These are phyloP conservation scores for Halictus rubicundus DNA, from an alignment of 1,140 invertebrate species.

Conservation along the genomic window DNA sequence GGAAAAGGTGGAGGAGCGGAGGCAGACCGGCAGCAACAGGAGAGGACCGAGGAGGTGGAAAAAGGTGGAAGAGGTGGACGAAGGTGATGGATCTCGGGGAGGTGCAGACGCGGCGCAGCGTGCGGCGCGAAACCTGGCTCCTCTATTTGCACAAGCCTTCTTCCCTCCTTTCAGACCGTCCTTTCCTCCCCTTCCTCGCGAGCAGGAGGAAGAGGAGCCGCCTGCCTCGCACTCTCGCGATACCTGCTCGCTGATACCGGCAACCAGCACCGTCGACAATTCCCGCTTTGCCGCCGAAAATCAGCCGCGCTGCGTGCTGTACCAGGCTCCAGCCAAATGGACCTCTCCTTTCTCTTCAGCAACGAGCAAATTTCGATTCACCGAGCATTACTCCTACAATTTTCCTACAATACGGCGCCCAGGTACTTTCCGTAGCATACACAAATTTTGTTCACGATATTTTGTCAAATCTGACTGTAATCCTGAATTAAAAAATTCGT, in stretches of 20 bases:
- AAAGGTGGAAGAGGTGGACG: slow-evolving; percentile 50
- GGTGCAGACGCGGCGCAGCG: slow-evolving; percentile 65
- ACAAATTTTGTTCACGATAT: no score
- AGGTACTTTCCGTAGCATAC: no score
- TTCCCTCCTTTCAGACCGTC: slow-evolving; percentile 60
- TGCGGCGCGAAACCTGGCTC: slow-evolving; percentile 69
- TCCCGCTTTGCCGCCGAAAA: slow-evolving; percentile 1
- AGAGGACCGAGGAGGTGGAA: slow-evolving; percentile 34
- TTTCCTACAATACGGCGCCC: no score
- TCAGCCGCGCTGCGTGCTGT: neutral
- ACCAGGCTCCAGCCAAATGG: no score
- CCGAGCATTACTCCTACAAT: no score
- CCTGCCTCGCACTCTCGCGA: slow-evolving; percentile 59
- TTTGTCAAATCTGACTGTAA: no score
- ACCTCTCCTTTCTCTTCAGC: no score
- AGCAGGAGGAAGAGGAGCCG: slow-evolving; percentile 51
- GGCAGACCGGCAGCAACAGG: slow-evolving; percentile 37
- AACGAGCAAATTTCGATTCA: no score
- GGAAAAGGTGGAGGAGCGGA: slow-evolving; percentile 44
- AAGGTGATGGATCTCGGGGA: slow-evolving; percentile 67
- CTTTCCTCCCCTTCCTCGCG: slow-evolving; percentile 56
- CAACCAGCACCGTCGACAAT: slow-evolving; percentile 18
- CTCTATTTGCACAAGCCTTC: slow-evolving; percentile 69
- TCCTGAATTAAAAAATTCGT: no score
- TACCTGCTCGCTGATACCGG: slow-evolving; percentile 48